Percentiles rank a stretch among this genome's conserved stretches.
Evolutionary conservation across 2,797 vertebrate genomes (phyloP).

Genomic region (Dryobates pubescens): DNA sequence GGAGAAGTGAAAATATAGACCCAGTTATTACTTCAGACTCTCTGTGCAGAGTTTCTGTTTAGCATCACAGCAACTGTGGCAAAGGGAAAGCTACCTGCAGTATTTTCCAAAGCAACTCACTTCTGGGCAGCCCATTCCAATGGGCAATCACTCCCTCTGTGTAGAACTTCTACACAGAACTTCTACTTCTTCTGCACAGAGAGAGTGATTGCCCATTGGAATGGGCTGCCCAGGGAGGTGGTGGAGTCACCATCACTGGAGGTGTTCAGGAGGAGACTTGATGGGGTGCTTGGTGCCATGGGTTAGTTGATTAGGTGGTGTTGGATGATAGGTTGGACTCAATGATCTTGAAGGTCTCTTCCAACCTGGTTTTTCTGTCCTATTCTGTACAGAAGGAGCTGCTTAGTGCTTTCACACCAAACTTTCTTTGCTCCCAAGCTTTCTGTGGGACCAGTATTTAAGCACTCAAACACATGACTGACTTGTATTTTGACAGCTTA

Average conservation of each 20-base stretch:
- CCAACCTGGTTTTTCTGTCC: no score
- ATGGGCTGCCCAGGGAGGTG: no score
- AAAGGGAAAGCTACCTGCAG: background rate
- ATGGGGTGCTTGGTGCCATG: no score
- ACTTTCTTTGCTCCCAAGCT: background rate
- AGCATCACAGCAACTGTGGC: background rate
- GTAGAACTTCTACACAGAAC: no score
- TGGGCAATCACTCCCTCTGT: no score
- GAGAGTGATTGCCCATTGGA: no score
- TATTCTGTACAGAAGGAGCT: background rate
- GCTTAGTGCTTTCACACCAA: background rate
- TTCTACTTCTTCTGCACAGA: no score
- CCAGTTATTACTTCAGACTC: background rate
- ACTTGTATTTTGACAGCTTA: slow-evolving; percentile 10
- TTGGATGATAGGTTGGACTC: no score
- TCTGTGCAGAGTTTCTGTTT: background rate
- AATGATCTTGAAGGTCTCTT: no score
- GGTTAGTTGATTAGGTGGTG: no score
- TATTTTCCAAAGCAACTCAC: background rate
- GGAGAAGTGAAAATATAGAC: background rate
- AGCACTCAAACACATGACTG: background rate
- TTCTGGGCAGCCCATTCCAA: background rate
- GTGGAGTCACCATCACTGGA: no score
- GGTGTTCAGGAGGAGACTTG: no score
- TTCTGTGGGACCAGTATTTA: background rate